phyloP scores from a whole-genome alignment of 1,140 invertebrate species.

The Metaphire vulgaris region DNA sequence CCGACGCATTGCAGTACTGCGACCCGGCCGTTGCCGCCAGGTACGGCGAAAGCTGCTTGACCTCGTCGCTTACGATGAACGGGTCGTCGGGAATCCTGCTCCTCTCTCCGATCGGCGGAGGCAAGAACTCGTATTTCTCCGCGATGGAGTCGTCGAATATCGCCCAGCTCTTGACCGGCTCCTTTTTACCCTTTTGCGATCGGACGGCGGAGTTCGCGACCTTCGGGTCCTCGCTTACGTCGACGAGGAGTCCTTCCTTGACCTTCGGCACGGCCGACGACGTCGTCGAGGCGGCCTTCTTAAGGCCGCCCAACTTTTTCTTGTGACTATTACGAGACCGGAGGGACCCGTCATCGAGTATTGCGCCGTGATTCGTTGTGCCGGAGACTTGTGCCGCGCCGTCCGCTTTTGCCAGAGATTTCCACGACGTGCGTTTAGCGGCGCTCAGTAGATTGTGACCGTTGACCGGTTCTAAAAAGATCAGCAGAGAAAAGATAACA shows the following conservation, averaged over 20 bases:
- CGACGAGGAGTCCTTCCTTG: slow-evolving; percentile 7
- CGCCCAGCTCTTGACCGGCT: background rate
- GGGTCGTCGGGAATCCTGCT: background rate
- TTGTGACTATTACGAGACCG: background rate
- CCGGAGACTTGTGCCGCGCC: background rate
- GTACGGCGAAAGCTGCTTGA: background rate
- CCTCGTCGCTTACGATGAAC: background rate
- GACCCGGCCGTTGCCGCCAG: background rate
- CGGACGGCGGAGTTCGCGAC: background rate
- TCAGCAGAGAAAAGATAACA: no score
- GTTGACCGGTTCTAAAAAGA: no score
- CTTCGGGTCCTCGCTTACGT: slow-evolving; percentile 15
- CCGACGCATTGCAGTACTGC: background rate
- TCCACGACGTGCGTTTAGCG: background rate
- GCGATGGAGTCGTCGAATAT: slow-evolving; percentile 21
- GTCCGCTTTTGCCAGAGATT: background rate
- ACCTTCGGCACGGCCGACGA: background rate
- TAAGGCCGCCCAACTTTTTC: background rate
- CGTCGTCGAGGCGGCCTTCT: background rate
- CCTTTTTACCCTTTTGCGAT: background rate
- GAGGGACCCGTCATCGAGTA: background rate
- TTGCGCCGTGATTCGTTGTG: background rate
- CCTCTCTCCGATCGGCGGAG: slow-evolving; percentile 15
- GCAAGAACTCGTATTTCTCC: slow-evolving; percentile 22
- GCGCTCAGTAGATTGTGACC: no score